Evolutionary conservation across 2,888 invertebrate genomes (phyloP), one percentile per base, ranked within the genome.

Genomic region (Microchrysa polita): DNA sequence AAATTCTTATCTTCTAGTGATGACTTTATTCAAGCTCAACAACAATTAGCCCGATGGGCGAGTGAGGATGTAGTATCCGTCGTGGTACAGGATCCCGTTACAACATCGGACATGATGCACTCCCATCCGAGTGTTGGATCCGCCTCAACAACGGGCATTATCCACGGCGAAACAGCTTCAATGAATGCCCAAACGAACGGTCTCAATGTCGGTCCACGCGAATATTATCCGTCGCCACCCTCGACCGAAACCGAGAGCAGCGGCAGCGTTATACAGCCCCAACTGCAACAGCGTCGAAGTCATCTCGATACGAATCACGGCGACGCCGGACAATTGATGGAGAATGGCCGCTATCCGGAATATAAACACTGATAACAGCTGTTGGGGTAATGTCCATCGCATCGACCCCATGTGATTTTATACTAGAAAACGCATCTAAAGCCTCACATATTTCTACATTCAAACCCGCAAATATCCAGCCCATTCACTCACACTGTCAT

Each of bases 11-110:
- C 93, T 93, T 93, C 91, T 93, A 94, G 94, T 93, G 94, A 93
- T 93, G 93, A 93, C 91, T 94, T 94, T 93, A 93, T 94, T 93
- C 93, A 94, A 93, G 94, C 94, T 93, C 94, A 93, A 92, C 94
- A 92, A 92, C 93, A 92, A 90, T 91, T 93, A 93, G 94, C 92
- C 92, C 93, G 93, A 90, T 94, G 94, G 93, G 94, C 93, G 90
- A 94, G 93, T 92, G 93, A 94, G 89, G 93, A 93, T 87, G 88
- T 88, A 86, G 88, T 90, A 86, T 88, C 87, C 86, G 88, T 86
- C 85, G 87, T 86, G 86, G 85, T 85, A 82, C 82, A 85, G 84
- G 85, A 84, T 80, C 84, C 84, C 76, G 79, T 77, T 79, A 84
- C 85, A 82, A 57, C 57, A 52, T 55, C 55, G 20, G 85, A 73